These are phyloP conservation scores for Merops nubicus DNA, from an alignment of 2,113 vertebrate species.

Conservation along the genomic window DNA sequence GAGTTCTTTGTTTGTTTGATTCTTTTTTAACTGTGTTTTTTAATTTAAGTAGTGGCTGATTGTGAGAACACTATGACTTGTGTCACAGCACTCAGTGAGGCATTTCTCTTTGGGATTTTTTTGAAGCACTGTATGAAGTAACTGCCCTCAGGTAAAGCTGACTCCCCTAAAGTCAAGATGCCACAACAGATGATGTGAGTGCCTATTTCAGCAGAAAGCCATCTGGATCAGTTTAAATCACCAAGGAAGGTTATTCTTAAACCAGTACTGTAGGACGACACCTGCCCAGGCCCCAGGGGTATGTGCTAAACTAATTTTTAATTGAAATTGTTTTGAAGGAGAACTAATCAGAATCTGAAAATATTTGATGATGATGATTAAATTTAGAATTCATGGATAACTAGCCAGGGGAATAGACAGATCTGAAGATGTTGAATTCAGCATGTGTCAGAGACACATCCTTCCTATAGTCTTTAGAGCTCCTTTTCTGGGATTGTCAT, in stretches of 20 bases:
- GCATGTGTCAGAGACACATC: not conserved
- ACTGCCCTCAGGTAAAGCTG: not conserved
- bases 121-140: not conserved
- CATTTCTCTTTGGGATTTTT: not conserved
- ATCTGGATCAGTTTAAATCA: not conserved
- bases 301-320: not conserved
- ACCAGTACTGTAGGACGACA: not conserved
- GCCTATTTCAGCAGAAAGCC: not conserved
- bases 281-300: not conserved
- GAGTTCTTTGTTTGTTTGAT: not conserved
- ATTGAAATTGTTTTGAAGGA: conserved; percentile 26
- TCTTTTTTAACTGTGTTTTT: not conserved
- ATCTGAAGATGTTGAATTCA: not conserved
- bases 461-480: not conserved
- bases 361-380: conserved; percentile 24
- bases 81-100: not conserved
- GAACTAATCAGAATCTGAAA: conserved; percentile 33
- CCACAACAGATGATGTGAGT: not conserved
- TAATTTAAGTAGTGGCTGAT: not conserved
- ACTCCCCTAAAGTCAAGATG: not conserved
- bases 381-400: conserved; percentile 16
- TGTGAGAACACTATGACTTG: not conserved
- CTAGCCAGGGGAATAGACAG: accelerated
- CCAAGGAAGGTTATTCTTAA: not conserved
- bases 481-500: not conserved